Evolutionary conservation across 2,797 vertebrate species (phyloP), one percentile per base, ranked within the genome.

Genomic region (Pempheris klunzingeri): DNA sequence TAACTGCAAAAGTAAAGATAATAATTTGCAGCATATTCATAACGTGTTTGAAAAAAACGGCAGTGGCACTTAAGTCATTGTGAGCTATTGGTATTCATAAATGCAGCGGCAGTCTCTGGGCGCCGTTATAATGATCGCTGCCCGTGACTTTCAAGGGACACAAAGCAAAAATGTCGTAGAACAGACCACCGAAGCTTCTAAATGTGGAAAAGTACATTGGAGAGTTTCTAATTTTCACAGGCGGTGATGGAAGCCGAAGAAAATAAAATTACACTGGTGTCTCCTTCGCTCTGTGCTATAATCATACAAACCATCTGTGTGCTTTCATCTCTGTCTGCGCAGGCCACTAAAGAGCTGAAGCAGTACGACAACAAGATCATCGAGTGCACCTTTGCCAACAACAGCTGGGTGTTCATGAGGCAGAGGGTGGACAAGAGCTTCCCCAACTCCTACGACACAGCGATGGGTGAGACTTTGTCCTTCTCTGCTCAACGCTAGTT

Each of bases 321-420:
- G 63, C 49, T 79, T 32, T 86, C 47, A 5, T 91, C 86, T 91
- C 46, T 90, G 66, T 93, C 71, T 55, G 18, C 52, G 7, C 85
- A 99, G 98, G 97, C 96, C 81, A 96, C 96, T 54, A 99, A 98
- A 93, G 98, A 99, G 47, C 95, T 99, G 91, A 99, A 96, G 82
- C 96, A 95, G 74, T 99, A 99, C 1, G 97, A 99, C 94, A 99
- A 97, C 94, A 99, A 99, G 95, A 99, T 99, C 92, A 99, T 99
- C 89, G 98, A 99, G 93, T 99, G 98, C 94, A 98, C 96, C 85
- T 99, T 98, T 73, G 96, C 96, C 89, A 97, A 96, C 91, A 97
- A 98, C 94, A 96, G 93, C 92, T 99, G 98, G 98, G 97, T 98
- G 87, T 99, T 99, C 92, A 99, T 99, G 98, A 96, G 96, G 89